A percentile compares a stretch with the other conserved stretches of the same genome.
phyloP scores from a whole-genome alignment of 1,140 invertebrate species.

The Cephus cinctus region DNA sequence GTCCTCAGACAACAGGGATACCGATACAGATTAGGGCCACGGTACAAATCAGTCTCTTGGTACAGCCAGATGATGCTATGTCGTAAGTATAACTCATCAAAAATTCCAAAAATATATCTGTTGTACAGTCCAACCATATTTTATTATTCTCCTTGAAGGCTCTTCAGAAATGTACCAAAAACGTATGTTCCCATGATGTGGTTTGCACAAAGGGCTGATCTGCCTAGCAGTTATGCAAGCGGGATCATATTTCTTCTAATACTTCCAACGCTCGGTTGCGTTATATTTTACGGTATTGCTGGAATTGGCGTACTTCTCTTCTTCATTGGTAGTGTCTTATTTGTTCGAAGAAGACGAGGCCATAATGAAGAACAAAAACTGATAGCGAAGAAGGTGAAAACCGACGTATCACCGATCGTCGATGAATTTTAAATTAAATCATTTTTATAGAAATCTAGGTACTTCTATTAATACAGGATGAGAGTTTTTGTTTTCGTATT shows the following conservation, averaged over 20 bases:
- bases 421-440: too few species aligned
- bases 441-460: too few species aligned
- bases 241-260: constrained; percentile 52
- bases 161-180: constrained; percentile 51
- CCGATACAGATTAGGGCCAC: constrained; percentile 63
- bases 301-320: constrained; percentile 45
- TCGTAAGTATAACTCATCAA: constrained; percentile 45
- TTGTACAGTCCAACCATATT: background rate
- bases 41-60: constrained; percentile 67
- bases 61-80: constrained; percentile 56
- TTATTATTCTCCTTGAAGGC: constrained; percentile 35
- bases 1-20: constrained; percentile 59
- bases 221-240: constrained; percentile 56
- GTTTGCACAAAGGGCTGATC: constrained; percentile 62
- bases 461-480: too few species aligned
- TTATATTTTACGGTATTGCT: constrained; percentile 46
- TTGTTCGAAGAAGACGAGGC: background rate
- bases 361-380: too few species aligned
- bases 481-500: too few species aligned
- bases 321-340: constrained; percentile 36
- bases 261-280: constrained; percentile 42
- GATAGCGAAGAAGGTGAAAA: too few species aligned
- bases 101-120: background rate
- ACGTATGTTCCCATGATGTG: constrained; percentile 65
- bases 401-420: too few species aligned